Percentiles rank a stretch among this genome's conserved stretches.
phyloP scores from a whole-genome alignment of 2,888 invertebrate species.

The Neoscelio sp. region DNA sequence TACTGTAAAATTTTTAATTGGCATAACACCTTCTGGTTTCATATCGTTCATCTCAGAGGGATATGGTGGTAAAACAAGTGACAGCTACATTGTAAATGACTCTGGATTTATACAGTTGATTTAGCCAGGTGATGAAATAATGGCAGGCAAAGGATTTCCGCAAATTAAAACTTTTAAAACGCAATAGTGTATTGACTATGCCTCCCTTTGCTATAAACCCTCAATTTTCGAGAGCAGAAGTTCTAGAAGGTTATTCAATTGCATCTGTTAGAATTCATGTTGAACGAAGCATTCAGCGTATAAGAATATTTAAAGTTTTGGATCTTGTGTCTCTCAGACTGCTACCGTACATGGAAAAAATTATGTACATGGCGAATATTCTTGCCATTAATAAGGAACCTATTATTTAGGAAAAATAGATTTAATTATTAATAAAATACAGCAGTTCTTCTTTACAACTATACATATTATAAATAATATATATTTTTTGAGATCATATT shows the following conservation, averaged over 20 bases:
- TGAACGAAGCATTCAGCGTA: slow-evolving; percentile 40
- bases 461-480: no score
- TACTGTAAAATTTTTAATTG: slow-evolving; percentile 67
- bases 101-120: slow-evolving; percentile 70
- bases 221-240: slow-evolving; percentile 54
- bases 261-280: slow-evolving; percentile 58
- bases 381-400: slow-evolving; percentile 40
- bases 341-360: slow-evolving; percentile 23
- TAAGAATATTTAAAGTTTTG: slow-evolving; percentile 58
- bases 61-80: slow-evolving; percentile 69
- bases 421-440: no score
- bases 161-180: slow-evolving; percentile 29
- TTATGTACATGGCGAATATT: slow-evolving; percentile 14
- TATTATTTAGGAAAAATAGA: no score
- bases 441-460: no score
- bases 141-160: slow-evolving; percentile 20
- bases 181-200: slow-evolving; percentile 63
- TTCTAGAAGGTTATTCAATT: slow-evolving; percentile 54
- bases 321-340: slow-evolving; percentile 13
- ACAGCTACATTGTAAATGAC: slow-evolving; percentile 69
- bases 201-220: slow-evolving; percentile 55
- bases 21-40: slow-evolving; percentile 64
- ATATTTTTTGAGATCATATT: no score
- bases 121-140: slow-evolving; percentile 62
- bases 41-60: slow-evolving; percentile 70